Base-by-base conservation (phyloP, 2,888 invertebrate genomes). In the Sminthurides aquaticus region DNA sequence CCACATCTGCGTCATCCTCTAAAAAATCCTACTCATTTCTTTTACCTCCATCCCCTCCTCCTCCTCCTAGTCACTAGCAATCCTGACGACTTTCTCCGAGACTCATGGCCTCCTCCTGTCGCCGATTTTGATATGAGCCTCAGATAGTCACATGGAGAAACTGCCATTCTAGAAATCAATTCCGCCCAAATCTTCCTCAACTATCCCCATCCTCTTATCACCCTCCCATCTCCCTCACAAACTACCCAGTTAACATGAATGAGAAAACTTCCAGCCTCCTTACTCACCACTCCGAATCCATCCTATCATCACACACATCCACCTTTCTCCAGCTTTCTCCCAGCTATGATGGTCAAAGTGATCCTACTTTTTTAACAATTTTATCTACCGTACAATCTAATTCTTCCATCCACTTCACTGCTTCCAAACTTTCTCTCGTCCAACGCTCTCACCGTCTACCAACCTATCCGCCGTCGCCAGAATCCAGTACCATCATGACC, bases 141-240 rank as follows among this genome's bases (percentile, higher is more conserved):
- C n/a, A n/a, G n/a, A n/a, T n/a, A n/a, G n/a, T n/a, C n/a, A n/a
- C n/a, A n/a, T 34, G 43, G 15, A 34, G 5, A 34, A 34, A 34
- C 43, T 52, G 20, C 52, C 52, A 52, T 52, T 52, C 52, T 20
- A 43, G 52, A 52, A 52, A 52, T 52, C 52, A 52, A 52, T 52
- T 52, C 52, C 52, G 18, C 22, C 18, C 52, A 22, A 52, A 52
- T 52, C 52, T 52, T 22, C 22, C 52, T 18, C 22, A 22, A 52
- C 43, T 52, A 20, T 52, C 22, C 52, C 20, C 52, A 8, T 52
- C 52, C 52, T 52, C 52, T 52, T 52, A 52, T 52, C 52, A 52
- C 20, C 52, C 15, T 20, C 18, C 22, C 20, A 52, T 52, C 52
- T 52, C 20, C 20, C 52, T 52, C 22, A 20, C 52, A 20, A 15